phyloP scores from a whole-genome alignment of 1,140 invertebrate species.

The Oncopodura yosiiana region DNA sequence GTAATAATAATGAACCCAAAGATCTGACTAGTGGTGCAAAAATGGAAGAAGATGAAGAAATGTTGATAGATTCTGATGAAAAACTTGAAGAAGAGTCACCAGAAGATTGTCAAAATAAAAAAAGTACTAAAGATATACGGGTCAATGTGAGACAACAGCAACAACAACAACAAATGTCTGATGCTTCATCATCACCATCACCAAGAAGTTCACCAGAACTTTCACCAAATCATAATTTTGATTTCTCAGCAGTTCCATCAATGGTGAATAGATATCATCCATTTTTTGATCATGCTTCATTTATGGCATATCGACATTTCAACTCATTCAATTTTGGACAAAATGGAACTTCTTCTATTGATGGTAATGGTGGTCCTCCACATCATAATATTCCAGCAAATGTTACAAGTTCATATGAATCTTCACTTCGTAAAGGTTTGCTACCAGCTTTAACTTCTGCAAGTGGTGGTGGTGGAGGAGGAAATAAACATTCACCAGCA shows the following conservation, averaged over 20 bases:
- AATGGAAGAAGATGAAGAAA: background rate
- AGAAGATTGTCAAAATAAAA: slow-evolving; percentile 8
- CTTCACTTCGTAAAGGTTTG: slow-evolving; percentile 3
- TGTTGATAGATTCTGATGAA: slow-evolving; percentile 2
- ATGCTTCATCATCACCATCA: slow-evolving; percentile 19
- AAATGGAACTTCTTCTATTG: slow-evolving; percentile 4
- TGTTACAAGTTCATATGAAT: slow-evolving; percentile 3
- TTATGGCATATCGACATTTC: slow-evolving; percentile 34
- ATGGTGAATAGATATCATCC: slow-evolving; percentile 26
- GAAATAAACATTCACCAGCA: background rate
- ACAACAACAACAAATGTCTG: no score
- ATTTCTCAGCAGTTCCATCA: slow-evolving; percentile 18
- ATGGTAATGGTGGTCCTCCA: background rate
- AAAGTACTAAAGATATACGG: background rate
- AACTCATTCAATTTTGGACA: slow-evolving; percentile 30
- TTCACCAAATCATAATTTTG: slow-evolving; percentile 16
- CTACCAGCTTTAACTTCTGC: background rate
- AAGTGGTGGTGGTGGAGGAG: background rate
- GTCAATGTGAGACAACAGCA: slow-evolving; percentile 11
- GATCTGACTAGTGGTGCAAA: slow-evolving; percentile 31
- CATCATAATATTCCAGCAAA: background rate
- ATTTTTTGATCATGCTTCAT: slow-evolving; percentile 32
- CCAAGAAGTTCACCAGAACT: slow-evolving; percentile 26
- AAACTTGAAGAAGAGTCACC: slow-evolving; percentile 2
- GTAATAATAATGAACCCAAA: slow-evolving; percentile 26